Evolutionary conservation across 2,113 vertebrate genomes (phyloP).

Genomic region (Chionodraco myersi): DNA sequence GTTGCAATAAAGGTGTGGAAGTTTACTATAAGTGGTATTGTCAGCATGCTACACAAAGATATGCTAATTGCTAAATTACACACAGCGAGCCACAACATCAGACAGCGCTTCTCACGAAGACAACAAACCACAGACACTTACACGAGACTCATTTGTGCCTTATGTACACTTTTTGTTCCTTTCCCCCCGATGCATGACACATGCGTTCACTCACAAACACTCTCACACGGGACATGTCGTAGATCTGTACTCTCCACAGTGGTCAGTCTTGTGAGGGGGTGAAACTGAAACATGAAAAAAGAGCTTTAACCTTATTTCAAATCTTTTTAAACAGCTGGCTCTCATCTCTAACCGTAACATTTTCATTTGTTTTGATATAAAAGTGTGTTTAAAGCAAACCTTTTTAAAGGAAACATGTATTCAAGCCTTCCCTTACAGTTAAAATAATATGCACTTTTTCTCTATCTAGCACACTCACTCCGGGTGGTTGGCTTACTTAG

Average conservation of each 20-base stretch:
- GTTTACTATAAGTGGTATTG: constrained; percentile 7
- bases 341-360: neutral
- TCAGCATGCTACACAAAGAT: constrained; percentile 4
- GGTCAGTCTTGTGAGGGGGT: neutral
- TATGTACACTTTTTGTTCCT: neutral
- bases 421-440: neutral
- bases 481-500: neutral
- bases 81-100: neutral
- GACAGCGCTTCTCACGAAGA: neutral
- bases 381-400: neutral
- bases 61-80: neutral
- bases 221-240: constrained; percentile 1
- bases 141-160: neutral
- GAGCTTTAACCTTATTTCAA: neutral
- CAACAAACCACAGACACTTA: constrained; percentile 28
- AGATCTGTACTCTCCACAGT: neutral
- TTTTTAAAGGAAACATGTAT: neutral
- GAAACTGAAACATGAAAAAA: neutral
- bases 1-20: neutral
- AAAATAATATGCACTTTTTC: neutral
- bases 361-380: neutral
- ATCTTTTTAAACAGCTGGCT: neutral
- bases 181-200: constrained; percentile 8
- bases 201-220: neutral
- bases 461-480: too few relatives aligned